Conservation (phyloP, 2,113 vertebrate genomes). For the Cyphomyrus discorhynchus region DNA sequence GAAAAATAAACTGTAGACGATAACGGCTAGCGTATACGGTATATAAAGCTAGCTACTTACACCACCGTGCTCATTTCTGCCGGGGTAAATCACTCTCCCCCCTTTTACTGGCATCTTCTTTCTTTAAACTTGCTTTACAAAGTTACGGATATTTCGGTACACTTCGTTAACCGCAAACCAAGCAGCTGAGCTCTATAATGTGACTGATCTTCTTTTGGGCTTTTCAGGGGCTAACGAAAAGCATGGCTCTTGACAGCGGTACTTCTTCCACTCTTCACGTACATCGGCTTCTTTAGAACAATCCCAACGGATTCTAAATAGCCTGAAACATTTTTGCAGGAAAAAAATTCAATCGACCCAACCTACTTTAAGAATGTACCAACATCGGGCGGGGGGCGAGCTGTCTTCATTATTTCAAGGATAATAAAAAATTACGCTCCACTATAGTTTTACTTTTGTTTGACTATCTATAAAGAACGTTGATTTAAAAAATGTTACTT, state of each 20-base stretch:
- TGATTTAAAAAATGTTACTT: not conserved
- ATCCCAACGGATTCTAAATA: not conserved
- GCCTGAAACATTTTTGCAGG: constrained; percentile 35
- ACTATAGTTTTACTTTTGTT: not conserved
- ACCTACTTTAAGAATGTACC: constrained; percentile 39
- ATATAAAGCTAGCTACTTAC: constrained; percentile 42
- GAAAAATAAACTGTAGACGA: not conserved
- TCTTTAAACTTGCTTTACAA: not conserved
- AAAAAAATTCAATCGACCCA: constrained; percentile 33
- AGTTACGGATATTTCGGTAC: not conserved
- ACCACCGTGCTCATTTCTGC: constrained; percentile 46
- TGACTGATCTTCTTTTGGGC: not conserved
- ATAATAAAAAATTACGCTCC: not conserved
- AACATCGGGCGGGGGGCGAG: not conserved
- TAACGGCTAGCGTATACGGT: not conserved
- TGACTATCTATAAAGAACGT: not conserved
- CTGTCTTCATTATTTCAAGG: not conserved
- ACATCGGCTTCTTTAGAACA: constrained; percentile 9
- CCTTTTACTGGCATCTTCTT: constrained; percentile 59
- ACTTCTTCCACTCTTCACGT: not conserved
- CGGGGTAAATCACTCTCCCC: constrained; percentile 44
- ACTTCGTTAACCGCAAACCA: constrained; percentile 7
- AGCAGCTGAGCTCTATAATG: not conserved
- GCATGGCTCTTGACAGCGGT: constrained; percentile 34
- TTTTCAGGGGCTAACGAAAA: constrained; percentile 14